Base-by-base conservation (phyloP, 1,140 invertebrate species). In the Penaeus indicus region DNA sequence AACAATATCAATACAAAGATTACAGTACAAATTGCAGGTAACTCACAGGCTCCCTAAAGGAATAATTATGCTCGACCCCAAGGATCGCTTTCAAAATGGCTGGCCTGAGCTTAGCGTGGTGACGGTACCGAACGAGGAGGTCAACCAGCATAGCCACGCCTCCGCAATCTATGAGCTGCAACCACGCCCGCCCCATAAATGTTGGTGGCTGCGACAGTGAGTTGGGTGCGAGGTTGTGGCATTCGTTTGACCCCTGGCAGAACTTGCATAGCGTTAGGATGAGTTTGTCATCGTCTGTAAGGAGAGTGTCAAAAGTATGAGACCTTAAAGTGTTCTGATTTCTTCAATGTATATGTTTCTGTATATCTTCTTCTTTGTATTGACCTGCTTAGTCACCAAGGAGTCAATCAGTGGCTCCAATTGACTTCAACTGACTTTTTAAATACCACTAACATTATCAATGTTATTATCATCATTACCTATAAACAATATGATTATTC, bases 201-300 rank as follows among this genome's bases (percentile, higher is more conserved):
- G 80, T 81, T 38, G 80, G 86, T 3, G 86, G 86, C 38, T 88
- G 64, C 72, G 79, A 82, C 42, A 88, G 63, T 21, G 84, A 79
- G 10, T 77, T 64, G 27, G 60, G 42, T 38, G 84, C 22, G 27
- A 86, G 72, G 67, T 88, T 88, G 60, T 61, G 81, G 42, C 79
- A 88, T 25, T 81, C 79, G 62, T 25, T 82, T 21, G 80, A 75
- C 25, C 86, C 86, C 62, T 88, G 64, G 42, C 86, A 88, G 64
- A 88, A 88, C 60, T 88, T 82, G 69, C 86, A 88, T 25, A 88
- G 79, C 5, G 86, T 69, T 42, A 82, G 38, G 25, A 88, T 83
- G 25, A 88, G 86, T 64, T 88, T 88, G 19, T 88, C 86, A 8
- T 88, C 86, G 38, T 38, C 69, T 75, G 69, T 19, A 75, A 75